A percentile compares a stretch with the other conserved stretches of the same genome.
Evolutionary conservation across 1,140 invertebrate species (phyloP).

Genomic region (Melipona quadrifasciata): DNA sequence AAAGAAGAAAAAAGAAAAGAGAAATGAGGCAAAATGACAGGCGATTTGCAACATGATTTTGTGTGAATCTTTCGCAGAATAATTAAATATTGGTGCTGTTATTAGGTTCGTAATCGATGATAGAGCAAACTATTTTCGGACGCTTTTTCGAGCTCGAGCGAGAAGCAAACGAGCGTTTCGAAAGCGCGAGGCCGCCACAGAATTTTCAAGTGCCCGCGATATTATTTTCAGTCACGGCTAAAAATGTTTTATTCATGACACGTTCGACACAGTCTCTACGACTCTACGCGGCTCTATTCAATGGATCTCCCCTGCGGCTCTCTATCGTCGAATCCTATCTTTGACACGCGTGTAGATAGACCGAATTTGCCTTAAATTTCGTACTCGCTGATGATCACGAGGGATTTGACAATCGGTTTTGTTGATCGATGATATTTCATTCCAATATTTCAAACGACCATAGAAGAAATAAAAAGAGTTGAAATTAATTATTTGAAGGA

Average conservation of each 20-base stretch:
- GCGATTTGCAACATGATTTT: neutral
- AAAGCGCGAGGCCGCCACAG: constrained; percentile 1
- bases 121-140: constrained; percentile 7
- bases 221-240: constrained; percentile 32
- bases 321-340: neutral
- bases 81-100: neutral
- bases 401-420: neutral
- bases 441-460: neutral
- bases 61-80: neutral
- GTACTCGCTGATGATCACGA: neutral
- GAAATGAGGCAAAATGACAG: neutral
- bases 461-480: neutral
- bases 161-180: constrained; percentile 4
- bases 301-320: neutral
- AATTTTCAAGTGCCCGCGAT: constrained; percentile 15
- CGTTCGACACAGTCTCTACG: constrained; percentile 17
- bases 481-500: neutral
- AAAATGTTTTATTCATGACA: constrained; percentile 38
- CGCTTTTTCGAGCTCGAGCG: neutral
- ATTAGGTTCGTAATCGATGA: neutral
- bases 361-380: too few relatives aligned
- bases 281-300: neutral
- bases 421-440: neutral
- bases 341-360: neutral
- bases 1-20: neutral